phyloP scores from a whole-genome alignment of 1,140 invertebrate genomes.

The Nephila pilipes region DNA sequence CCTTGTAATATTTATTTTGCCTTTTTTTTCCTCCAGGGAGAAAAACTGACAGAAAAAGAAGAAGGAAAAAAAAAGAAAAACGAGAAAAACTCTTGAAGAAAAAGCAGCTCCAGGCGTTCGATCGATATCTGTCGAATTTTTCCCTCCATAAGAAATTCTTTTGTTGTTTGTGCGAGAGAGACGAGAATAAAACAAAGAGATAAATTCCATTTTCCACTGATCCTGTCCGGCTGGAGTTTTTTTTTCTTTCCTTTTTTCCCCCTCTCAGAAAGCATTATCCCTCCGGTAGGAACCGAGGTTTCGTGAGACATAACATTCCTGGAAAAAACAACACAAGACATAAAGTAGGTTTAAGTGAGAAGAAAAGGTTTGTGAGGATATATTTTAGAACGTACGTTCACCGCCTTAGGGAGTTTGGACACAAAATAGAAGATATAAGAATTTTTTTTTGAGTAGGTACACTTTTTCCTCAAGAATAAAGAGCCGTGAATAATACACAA shows the following conservation, averaged over 20 bases:
- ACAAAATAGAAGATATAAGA: background rate
- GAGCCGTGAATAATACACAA: too few relatives aligned
- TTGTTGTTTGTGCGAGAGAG: conserved; percentile 1
- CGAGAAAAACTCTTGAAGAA: too few relatives aligned
- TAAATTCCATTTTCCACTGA: conserved; percentile 16
- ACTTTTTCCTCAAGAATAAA: too few relatives aligned
- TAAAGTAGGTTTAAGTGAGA: background rate
- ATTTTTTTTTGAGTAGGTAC: background rate
- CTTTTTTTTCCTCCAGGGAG: background rate
- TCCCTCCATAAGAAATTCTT: conserved; percentile 13
- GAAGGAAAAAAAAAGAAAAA: background rate
- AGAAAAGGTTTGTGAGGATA: background rate
- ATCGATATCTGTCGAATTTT: conserved; percentile 14
- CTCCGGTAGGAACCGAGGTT: conserved; percentile 37
- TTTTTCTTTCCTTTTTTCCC: background rate
- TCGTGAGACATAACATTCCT: conserved; percentile 63
- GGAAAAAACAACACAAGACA: conserved; percentile 4
- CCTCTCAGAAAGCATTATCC: conserved; percentile 39
- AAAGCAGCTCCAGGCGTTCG: background rate
- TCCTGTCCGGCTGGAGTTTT: background rate
- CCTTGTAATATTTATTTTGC: background rate
- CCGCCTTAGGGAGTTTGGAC: background rate
- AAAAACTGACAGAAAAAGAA: background rate
- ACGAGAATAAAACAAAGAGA: background rate
- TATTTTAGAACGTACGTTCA: background rate